Evolutionary conservation across 2,797 vertebrate genomes (phyloP).

Genomic region (Remorina albescens): DNA sequence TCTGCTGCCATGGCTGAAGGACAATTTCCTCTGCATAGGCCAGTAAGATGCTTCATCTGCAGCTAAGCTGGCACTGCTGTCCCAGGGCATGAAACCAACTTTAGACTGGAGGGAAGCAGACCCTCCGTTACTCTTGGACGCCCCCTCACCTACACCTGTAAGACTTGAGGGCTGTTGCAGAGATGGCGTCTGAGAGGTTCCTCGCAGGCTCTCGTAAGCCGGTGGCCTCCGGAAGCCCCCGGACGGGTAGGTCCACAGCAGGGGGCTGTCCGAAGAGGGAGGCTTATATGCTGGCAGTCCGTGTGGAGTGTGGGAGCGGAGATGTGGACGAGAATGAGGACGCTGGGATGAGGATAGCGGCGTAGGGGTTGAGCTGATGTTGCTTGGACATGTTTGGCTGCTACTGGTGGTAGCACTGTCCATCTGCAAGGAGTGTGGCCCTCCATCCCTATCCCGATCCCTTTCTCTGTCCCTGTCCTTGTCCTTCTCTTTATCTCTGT

Average conservation of each 20-base stretch:
- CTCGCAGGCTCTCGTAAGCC: slow-evolving; percentile 90
- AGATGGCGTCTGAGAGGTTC: slow-evolving; percentile 78
- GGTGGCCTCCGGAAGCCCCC: slow-evolving; percentile 90
- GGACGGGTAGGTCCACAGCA: slow-evolving; percentile 93
- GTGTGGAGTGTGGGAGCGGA: slow-evolving; percentile 85
- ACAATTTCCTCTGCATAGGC: slow-evolving; percentile 90
- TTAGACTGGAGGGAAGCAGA: slow-evolving; percentile 81
- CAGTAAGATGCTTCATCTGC: slow-evolving; percentile 86
- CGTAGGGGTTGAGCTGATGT: slow-evolving; percentile 82
- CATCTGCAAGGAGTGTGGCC: slow-evolving; percentile 75
- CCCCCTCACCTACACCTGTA: slow-evolving; percentile 70
- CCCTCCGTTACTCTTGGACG: slow-evolving; percentile 77
- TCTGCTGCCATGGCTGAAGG: slow-evolving; percentile 88
- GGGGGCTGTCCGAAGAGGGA: slow-evolving; percentile 86
- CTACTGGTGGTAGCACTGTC: slow-evolving; percentile 59
- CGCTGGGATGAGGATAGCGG: slow-evolving; percentile 80
- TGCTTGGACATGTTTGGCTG: slow-evolving; percentile 74
- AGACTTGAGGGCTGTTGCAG: slow-evolving; percentile 78
- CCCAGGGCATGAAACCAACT: slow-evolving; percentile 86
- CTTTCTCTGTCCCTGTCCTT: slow-evolving; percentile 37
- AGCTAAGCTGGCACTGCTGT: slow-evolving; percentile 84
- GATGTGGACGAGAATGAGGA: slow-evolving; percentile 82
- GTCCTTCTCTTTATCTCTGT: slow-evolving; percentile 18
- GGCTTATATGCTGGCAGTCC: slow-evolving; percentile 87
- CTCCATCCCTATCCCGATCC: slow-evolving; percentile 68